phyloP scores from a whole-genome alignment of 2,888 invertebrate genomes.

The Byasa hedistus region DNA sequence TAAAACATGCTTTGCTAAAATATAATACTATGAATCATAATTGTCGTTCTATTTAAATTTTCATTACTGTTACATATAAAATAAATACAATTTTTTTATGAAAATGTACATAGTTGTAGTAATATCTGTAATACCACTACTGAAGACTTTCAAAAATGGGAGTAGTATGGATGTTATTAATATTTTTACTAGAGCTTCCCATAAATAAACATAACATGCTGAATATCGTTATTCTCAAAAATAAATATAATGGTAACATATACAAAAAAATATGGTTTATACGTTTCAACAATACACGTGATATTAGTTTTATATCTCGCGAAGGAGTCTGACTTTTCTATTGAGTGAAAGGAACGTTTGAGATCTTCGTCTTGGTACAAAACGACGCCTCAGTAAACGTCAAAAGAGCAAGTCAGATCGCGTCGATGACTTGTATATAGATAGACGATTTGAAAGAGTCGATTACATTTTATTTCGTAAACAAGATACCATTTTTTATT shows the following conservation, averaged over 20 bases:
- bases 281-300: neutral
- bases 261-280: neutral
- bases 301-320: neutral
- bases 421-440: neutral
- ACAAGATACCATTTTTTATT: neutral
- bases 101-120: no score
- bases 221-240: neutral
- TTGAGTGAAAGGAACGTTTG: constrained; percentile 2
- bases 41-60: no score
- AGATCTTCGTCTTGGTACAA: neutral
- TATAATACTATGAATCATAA: no score
- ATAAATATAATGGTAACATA: neutral
- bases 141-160: no score
- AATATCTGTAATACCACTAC: no score
- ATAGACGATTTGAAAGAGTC: neutral
- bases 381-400: neutral
- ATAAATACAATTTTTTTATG: no score
- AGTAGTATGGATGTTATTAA: no score
- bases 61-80: no score
- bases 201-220: no score
- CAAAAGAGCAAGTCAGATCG: neutral
- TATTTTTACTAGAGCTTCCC: no score
- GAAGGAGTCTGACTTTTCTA: neutral
- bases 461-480: neutral
- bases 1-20: no score